Base-by-base conservation (phyloP, 2,113 vertebrate species). In the Oryzias curvinotus region DNA sequence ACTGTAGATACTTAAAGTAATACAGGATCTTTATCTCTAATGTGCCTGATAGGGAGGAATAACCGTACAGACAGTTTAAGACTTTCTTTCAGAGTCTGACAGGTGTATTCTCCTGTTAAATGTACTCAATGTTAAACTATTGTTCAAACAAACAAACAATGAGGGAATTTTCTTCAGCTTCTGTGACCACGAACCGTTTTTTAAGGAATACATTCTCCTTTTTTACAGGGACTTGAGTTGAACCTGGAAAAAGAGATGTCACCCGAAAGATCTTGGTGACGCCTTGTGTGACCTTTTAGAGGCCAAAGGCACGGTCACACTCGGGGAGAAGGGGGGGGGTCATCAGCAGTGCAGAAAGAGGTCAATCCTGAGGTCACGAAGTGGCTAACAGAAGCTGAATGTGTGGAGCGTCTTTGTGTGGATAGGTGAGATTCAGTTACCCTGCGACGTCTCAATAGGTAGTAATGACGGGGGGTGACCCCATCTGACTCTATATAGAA, bases 301-400 rank as follows among this genome's bases (percentile, higher is more conserved):
- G 87, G 86, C 86, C 88, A 91, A 91, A 90, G 85, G 75, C 84
- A 90, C 60, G 88, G 89, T 87, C 90, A 81, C 76, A 51, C 79
- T 80, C 58, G 23, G 47, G 46, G 53, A 52, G 66, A 52, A 28
- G 51, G 21, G 5, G 62, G 60, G 52, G 68, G 87, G 88, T 92
- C 88, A 86, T 71, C 77, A 59, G 59, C 60, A 69, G 87, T 88
- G 80, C 84, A 26, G 53, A 62, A 50, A 57, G 71, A 65, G 89
- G 87, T 91, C 78, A 82, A 4, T 2, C 28, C 65, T 53, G 70
- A 57, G 84, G 79, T 82, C 85, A 67, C 18, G 4, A 44, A 21
- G 53, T 60, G 53, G 81, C 75, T 72, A 66, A 80, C 80, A 72
- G 63, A 63, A 68, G 68, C 81, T 78, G 76, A 77, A 78, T 87